Evolutionary conservation across 2,113 vertebrate species (phyloP), one percentile per base, ranked within the genome.

Genomic region (Lasiurus borealis): DNA sequence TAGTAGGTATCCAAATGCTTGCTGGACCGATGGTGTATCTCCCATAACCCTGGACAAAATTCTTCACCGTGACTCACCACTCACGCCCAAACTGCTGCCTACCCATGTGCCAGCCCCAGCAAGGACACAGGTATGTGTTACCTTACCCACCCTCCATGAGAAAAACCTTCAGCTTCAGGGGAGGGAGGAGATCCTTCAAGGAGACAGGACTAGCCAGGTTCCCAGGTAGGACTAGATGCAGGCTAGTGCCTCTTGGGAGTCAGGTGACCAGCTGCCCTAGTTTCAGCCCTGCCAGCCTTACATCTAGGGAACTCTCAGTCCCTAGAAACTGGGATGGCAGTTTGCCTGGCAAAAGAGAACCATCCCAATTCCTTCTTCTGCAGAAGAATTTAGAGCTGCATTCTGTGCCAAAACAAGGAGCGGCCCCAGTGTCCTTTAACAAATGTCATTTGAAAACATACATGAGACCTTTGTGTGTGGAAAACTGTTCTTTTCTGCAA

Each of bases 1-100:
- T 2, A 29, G 62, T 5, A 83, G 46, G 18, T 14, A 48, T 16
- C 34, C 44, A 15, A n/a, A 16, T 19, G 6, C 62, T 57, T 9
- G 0, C 21, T 12, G 21, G 23, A 11, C 15, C 40, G 73, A 31
- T 52, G 62, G 31, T 23, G 50, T 29, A 4, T 71, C 46, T 46
- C 11, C 14, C 1, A 4, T 2, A 27, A 11, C 11, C n/a, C 62
- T 21, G 25, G 34, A 80, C 29, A 44, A 27, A 73, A 52, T 18
- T n/a, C 10, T 75, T 36, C 34, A 12, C 34, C 5, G 1, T 1
- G 59, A 50, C 44, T 29, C 25, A 7, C 1, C 3, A 15, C 40
- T 69, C 40, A 19, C 2, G 19, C 12, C 18, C 3, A 0, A 11
- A 4, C 14, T 6, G 0, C 9, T 5, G 3, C 31, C 16, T 2